phyloP scores from a whole-genome alignment of 2,888 invertebrate species.

The Latrodectus elegans region DNA sequence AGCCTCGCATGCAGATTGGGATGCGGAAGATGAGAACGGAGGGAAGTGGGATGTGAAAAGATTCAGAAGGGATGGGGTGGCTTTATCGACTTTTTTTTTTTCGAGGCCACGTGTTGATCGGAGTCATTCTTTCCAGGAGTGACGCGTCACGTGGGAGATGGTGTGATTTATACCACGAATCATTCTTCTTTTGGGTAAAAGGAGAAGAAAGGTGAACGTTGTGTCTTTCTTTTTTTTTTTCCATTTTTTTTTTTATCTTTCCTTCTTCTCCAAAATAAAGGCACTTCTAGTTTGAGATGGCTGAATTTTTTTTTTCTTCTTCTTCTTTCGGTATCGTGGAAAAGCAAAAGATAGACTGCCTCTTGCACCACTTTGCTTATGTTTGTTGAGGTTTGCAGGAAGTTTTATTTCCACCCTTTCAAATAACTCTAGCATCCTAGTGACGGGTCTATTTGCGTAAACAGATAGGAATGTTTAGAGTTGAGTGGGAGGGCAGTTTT shows the following conservation, averaged over 20 bases:
- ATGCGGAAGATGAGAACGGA: slow-evolving; percentile 9
- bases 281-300: slow-evolving; percentile 10
- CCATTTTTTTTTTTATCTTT: slow-evolving; percentile 9
- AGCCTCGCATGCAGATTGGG: slow-evolving; percentile 57
- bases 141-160: slow-evolving; percentile 46
- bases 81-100: slow-evolving; percentile 45
- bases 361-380: neutral
- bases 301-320: neutral
- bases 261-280: neutral
- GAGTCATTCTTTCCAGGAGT: slow-evolving; percentile 25
- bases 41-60: neutral
- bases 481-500: neutral
- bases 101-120: slow-evolving; percentile 48
- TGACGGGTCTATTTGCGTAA: neutral
- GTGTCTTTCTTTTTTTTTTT: neutral
- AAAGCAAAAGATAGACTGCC: neutral
- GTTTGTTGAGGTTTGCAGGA: neutral
- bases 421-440: neutral
- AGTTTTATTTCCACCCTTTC: neutral
- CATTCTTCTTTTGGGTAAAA: slow-evolving; percentile 28
- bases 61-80: neutral
- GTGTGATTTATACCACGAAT: slow-evolving; percentile 47
- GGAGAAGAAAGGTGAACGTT: neutral
- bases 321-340: neutral
- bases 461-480: neutral